Conservation (phyloP, 2,797 vertebrate genomes). For the Bradypodion pumilum region DNA sequence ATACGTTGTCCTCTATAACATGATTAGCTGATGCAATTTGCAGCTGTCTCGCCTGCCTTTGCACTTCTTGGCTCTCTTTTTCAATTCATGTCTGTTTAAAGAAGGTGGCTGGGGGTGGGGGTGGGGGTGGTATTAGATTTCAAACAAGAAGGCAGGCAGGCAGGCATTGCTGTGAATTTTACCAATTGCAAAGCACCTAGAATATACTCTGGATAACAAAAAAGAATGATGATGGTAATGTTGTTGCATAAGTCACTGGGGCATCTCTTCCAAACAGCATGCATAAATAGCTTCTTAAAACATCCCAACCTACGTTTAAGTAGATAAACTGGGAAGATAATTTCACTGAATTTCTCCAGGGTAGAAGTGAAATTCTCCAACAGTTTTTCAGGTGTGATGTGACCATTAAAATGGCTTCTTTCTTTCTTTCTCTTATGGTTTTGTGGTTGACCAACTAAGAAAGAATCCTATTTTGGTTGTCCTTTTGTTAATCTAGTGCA, state of each 20-base stretch:
- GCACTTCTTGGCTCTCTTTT: not conserved
- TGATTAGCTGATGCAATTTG: not conserved
- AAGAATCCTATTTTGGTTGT: too few species aligned
- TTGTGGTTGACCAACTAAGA: too few species aligned
- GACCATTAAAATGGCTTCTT: too few species aligned
- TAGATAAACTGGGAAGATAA: not conserved
- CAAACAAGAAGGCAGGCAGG: not conserved
- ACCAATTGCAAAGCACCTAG: conserved; percentile 20
- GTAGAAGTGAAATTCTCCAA: not conserved
- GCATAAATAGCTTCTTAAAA: not conserved
- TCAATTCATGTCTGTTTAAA: not conserved
- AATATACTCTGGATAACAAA: not conserved
- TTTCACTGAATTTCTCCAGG: not conserved
- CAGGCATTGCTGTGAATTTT: conserved; percentile 33
- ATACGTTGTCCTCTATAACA: not conserved
- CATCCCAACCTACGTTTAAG: not conserved
- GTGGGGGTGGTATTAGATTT: not conserved
- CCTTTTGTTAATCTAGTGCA: too few species aligned
- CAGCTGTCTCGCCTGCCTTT: not conserved
- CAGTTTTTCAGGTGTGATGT: not conserved
- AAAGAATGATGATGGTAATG: conserved; percentile 3
- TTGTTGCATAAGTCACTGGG: not conserved
- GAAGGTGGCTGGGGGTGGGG: too few species aligned
- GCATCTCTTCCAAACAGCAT: not conserved
- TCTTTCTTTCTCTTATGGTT: too few species aligned